A percentile compares a stretch with the other conserved stretches of the same genome.
phyloP scores from a whole-genome alignment of 2,113 vertebrate species.

The Alectura lathami region DNA sequence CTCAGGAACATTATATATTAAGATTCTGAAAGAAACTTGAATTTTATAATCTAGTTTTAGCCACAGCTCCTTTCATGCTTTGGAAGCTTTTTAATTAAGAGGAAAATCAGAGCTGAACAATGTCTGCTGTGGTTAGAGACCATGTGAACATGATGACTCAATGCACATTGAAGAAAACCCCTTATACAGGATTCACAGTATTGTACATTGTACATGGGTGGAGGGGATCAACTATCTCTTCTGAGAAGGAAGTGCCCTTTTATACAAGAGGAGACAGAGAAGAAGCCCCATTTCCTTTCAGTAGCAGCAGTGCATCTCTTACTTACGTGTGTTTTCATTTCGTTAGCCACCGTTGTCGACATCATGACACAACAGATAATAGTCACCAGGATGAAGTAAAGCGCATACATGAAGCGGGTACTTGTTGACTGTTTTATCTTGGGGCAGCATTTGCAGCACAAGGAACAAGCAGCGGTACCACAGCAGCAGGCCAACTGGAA shows the following conservation, averaged over 20 bases:
- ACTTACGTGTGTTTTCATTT: conserved; percentile 84
- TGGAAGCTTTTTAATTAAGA: conserved; percentile 50
- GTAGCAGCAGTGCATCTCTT: not conserved
- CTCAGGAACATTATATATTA: not conserved
- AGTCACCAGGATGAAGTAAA: conserved; percentile 92
- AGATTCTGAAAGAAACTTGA: not conserved
- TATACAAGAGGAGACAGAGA: not conserved
- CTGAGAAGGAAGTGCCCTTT: not conserved
- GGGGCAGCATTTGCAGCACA: conserved; percentile 93
- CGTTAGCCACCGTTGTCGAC: conserved; percentile 85
- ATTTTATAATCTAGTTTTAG: not conserved
- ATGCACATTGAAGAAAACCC: not conserved
- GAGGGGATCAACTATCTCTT: rapidly evolving
- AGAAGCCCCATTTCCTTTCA: not conserved
- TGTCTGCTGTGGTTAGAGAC: not conserved
- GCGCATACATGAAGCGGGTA: conserved; percentile 93
- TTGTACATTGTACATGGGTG: not conserved
- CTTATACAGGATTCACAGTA: not conserved
- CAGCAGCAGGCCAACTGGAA: conserved; percentile 95
- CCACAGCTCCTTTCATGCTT: not conserved
- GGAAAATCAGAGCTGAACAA: not conserved
- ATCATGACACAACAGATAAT: conserved; percentile 93
- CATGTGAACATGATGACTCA: not conserved
- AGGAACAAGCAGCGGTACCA: conserved; percentile 86
- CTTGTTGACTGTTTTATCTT: conserved; percentile 94